Conservation (phyloP, 2,888 invertebrate genomes). For the Stenurella melanura region DNA sequence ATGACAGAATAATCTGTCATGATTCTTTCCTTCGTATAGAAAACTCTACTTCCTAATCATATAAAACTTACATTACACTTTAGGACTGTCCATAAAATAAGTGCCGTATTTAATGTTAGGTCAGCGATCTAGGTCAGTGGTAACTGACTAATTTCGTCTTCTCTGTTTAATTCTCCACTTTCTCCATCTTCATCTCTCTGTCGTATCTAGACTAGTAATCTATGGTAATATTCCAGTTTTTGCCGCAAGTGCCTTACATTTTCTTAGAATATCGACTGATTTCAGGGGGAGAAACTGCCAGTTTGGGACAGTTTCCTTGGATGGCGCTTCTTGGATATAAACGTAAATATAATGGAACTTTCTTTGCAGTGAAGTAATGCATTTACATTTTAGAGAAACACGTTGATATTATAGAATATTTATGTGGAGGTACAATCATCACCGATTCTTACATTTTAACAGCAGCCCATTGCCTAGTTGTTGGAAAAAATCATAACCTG, state of each 20-base stretch:
- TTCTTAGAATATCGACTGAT: neutral
- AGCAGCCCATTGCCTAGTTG: conserved; percentile 65
- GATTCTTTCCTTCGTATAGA: too few relatives aligned
- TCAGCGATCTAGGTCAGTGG: too few relatives aligned
- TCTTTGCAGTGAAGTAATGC: neutral
- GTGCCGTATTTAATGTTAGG: too few relatives aligned
- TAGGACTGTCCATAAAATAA: too few relatives aligned
- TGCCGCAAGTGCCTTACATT: neutral
- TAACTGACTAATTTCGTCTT: too few relatives aligned
- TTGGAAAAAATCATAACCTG: conserved; percentile 56
- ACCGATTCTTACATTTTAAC: conserved; percentile 62
- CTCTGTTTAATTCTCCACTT: too few relatives aligned
- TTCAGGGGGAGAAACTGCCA: conserved; percentile 69
- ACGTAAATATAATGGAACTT: conserved; percentile 54
- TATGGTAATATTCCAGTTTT: neutral
- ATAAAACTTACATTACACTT: too few relatives aligned
- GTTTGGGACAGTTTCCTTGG: conserved; percentile 78
- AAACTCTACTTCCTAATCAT: too few relatives aligned
- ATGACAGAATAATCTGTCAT: too few relatives aligned
- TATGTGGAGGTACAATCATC: conserved; percentile 66
- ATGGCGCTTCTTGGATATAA: conserved; percentile 74
- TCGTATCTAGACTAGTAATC: too few relatives aligned
- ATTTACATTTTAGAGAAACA: conserved; percentile 48
- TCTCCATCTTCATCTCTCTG: too few relatives aligned
- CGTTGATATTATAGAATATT: conserved; percentile 58